Percentiles rank a stretch among this genome's conserved stretches.
phyloP scores from a whole-genome alignment of 1,140 invertebrate genomes.

The Drosophila guanche region DNA sequence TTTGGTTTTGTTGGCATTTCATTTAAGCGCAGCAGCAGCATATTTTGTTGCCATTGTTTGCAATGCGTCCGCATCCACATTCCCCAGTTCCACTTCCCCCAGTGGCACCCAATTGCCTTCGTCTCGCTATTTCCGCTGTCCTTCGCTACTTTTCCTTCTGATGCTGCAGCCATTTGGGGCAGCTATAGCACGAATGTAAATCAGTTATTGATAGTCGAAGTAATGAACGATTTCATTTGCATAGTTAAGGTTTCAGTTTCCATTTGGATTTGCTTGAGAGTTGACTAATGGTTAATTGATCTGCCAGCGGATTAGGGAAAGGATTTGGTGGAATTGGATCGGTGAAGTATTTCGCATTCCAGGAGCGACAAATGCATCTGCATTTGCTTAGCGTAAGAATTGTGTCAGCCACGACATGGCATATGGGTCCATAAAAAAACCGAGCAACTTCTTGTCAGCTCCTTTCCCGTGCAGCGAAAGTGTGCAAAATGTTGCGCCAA shows the following conservation, averaged over 20 bases:
- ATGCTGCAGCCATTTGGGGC: constrained; percentile 48
- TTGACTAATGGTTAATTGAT: constrained; percentile 16
- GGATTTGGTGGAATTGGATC: constrained; percentile 7
- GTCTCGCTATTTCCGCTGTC: neutral
- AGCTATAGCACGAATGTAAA: constrained; percentile 70
- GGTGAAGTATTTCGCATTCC: constrained; percentile 16
- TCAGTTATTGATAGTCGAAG: constrained; percentile 77
- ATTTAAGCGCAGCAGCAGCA: constrained; percentile 74
- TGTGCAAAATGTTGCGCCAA: constrained; percentile 54
- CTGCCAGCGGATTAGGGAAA: neutral
- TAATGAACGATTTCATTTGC: constrained; percentile 69
- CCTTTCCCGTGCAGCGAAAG: constrained; percentile 51
- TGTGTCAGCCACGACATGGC: constrained; percentile 54
- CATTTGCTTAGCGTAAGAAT: constrained; percentile 37
- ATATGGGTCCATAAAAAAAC: constrained; percentile 51
- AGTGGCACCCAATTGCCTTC: constrained; percentile 18
- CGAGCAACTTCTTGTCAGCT: constrained; percentile 29
- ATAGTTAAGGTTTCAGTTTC: neutral
- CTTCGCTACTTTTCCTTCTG: too few relatives aligned
- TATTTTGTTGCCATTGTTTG: constrained; percentile 80
- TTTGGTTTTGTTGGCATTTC: constrained; percentile 78
- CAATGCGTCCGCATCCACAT: constrained; percentile 55
- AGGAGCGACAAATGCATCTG: constrained; percentile 32
- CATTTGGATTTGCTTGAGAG: constrained; percentile 3
- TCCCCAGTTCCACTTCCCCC: constrained; percentile 22